Evolutionary conservation across 2,888 invertebrate genomes (phyloP).

Genomic region (Andricus curvator): DNA sequence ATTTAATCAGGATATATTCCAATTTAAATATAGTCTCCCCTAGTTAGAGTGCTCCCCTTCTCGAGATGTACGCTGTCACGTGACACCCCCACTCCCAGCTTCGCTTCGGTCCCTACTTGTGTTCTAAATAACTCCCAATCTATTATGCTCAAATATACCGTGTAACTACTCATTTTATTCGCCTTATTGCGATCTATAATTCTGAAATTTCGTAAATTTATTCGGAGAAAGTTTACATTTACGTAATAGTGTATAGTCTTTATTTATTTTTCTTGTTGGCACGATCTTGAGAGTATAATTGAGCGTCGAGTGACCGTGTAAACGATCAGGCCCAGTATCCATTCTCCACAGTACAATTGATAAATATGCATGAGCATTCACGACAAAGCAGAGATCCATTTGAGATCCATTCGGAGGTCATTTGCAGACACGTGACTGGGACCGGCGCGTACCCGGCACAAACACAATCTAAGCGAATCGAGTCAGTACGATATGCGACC

Average conservation of each 20-base stretch:
- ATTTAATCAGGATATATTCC: neutral
- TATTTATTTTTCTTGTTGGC: neutral
- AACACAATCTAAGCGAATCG: slow-evolving; percentile 28
- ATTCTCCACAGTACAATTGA: slow-evolving; percentile 7
- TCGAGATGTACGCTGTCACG: neutral
- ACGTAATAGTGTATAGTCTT: neutral
- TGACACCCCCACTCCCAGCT: neutral
- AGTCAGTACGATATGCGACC: slow-evolving; percentile 54
- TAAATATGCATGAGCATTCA: slow-evolving; percentile 9
- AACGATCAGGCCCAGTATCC: neutral
- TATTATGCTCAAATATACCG: neutral
- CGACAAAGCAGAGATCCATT: slow-evolving; percentile 17
- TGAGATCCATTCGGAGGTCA: slow-evolving; percentile 31
- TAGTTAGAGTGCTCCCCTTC: neutral
- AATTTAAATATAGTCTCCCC: neutral
- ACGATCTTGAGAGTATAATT: neutral
- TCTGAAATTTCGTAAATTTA: neutral
- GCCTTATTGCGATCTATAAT: neutral
- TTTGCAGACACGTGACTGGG: slow-evolving; percentile 28
- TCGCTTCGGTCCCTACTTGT: neutral
- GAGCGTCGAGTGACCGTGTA: neutral
- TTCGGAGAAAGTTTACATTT: neutral
- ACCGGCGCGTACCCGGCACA: slow-evolving; percentile 14
- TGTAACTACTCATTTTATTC: neutral
- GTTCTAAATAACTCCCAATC: neutral